A percentile compares a stretch with the other conserved stretches of the same genome.
Conservation (phyloP, 2,888 invertebrate species). For the Plagodis pulveraria region DNA sequence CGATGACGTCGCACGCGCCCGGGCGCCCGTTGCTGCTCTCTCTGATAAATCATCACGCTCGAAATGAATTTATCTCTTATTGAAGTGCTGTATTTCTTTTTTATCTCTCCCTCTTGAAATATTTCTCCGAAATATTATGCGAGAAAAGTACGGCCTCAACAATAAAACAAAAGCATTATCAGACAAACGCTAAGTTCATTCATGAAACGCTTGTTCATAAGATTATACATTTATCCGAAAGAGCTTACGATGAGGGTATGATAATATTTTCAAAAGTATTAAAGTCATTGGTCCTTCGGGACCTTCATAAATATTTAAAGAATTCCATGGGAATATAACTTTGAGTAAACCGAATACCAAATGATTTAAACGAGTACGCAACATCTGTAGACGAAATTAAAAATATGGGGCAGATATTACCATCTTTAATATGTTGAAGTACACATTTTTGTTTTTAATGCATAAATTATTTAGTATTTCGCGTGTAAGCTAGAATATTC, state of each 20-base stretch:
- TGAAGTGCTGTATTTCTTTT: constrained; percentile 56
- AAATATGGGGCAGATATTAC: not conserved
- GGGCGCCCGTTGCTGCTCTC: constrained; percentile 42
- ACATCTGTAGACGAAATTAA: constrained; percentile 10
- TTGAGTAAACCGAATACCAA: constrained; percentile 50
- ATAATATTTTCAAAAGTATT: constrained; percentile 68
- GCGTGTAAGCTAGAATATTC: constrained; percentile 5
- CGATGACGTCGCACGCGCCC: constrained; percentile 66
- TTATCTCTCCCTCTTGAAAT: constrained; percentile 41
- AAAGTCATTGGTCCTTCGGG: constrained; percentile 64
- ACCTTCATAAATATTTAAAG: constrained; percentile 76
- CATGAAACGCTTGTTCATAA: constrained; percentile 42
- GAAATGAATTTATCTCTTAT: constrained; percentile 68
- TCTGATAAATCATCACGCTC: constrained; percentile 72
- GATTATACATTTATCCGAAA: constrained; percentile 52
- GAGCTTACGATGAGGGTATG: constrained; percentile 61
- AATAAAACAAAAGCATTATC: constrained; percentile 31
- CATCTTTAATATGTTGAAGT: no score
- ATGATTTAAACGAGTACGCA: constrained; percentile 19
- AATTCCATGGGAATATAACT: constrained; percentile 66
- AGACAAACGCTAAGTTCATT: constrained; percentile 41
- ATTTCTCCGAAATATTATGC: constrained; percentile 29
- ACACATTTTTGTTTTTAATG: not conserved
- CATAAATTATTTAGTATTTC: constrained; percentile 2
- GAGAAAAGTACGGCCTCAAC: constrained; percentile 20